A percentile compares a stretch with the other conserved stretches of the same genome.
Conservation (phyloP, 2,797 vertebrate species). For the Ctenopoma kingsleyae region DNA sequence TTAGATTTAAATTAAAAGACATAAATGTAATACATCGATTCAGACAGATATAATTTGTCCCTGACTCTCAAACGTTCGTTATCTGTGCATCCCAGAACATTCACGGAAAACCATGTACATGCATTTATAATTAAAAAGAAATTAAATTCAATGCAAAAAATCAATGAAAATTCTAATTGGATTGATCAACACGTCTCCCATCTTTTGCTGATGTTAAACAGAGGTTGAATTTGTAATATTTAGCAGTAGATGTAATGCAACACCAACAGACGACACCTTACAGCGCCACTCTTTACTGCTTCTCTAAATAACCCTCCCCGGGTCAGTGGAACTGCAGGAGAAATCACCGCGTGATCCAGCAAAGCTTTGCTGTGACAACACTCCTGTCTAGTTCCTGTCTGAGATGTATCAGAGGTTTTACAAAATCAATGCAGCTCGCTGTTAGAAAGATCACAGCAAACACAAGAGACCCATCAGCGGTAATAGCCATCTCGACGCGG, state of each 20-base stretch:
- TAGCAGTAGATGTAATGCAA: conserved; percentile 55
- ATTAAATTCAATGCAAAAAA: conserved; percentile 3
- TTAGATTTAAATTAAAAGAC: no score
- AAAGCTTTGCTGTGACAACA: conserved; percentile 85
- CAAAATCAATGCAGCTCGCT: conserved; percentile 82
- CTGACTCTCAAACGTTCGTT: no score
- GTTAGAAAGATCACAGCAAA: conserved; percentile 79
- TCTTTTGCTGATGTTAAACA: conserved; percentile 5
- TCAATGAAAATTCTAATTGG: conserved; percentile 21
- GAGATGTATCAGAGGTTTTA: conserved; percentile 82
- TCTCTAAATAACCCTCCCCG: conserved; percentile 74
- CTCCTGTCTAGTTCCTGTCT: conserved; percentile 78
- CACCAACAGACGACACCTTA: conserved; percentile 48
- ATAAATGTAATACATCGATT: not conserved
- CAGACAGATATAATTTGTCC: not conserved
- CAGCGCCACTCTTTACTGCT: conserved; percentile 45
- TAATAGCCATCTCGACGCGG: conserved; percentile 72
- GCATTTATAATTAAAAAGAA: no score
- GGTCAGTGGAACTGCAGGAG: conserved; percentile 74
- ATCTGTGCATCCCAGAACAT: no score
- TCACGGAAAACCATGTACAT: no score
- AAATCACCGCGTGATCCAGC: conserved; percentile 76
- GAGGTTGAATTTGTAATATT: conserved; percentile 40
- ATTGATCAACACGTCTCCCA: conserved; percentile 18
- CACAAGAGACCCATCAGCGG: conserved; percentile 77